Conservation (phyloP, 2,888 invertebrate genomes). For the Acholoe squamosa region DNA sequence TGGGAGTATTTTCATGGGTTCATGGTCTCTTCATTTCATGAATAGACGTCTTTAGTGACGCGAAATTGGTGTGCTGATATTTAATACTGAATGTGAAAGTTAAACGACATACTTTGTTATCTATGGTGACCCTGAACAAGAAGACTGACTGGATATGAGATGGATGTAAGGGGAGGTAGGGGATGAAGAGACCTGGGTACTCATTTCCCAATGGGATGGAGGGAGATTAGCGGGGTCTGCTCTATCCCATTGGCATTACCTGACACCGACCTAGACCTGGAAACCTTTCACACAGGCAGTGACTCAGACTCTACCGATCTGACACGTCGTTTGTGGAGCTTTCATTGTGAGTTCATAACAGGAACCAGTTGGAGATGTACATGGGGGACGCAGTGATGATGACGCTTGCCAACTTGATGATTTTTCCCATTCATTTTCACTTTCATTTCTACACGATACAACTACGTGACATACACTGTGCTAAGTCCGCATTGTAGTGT, state of each 20-base stretch:
- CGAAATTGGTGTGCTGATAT: constrained; percentile 26
- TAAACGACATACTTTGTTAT: neutral
- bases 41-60: constrained; percentile 5
- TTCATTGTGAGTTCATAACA: constrained; percentile 39
- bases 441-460: too few species aligned
- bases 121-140: neutral
- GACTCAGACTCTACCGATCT: neutral
- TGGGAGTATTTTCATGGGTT: neutral
- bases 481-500: too few species aligned
- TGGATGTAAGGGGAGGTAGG: neutral
- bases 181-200: neutral
- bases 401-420: too few species aligned
- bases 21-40: neutral
- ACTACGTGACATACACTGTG: too few species aligned
- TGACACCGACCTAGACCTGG: neutral
- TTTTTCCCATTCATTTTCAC: too few species aligned
- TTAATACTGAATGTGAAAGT: constrained; percentile 51
- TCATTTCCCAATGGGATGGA: neutral
- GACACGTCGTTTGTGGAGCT: neutral
- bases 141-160: neutral
- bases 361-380: too few species aligned
- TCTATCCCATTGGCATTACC: neutral
- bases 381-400: too few species aligned
- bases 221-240: neutral
- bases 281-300: constrained; percentile 17